Evolutionary conservation across 2,888 invertebrate species (phyloP).

Genomic region (Brachycybe producta): DNA sequence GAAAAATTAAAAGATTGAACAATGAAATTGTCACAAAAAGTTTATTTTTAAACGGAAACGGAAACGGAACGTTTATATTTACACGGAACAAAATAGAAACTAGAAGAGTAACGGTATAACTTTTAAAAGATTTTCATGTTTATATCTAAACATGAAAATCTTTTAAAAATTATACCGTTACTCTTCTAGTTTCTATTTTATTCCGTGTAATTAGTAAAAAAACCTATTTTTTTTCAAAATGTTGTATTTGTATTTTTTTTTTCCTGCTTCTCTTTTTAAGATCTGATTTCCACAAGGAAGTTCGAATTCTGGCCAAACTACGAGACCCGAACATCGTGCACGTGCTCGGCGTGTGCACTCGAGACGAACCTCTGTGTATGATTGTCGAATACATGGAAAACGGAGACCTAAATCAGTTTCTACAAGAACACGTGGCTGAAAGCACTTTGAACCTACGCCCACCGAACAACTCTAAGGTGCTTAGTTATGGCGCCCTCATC

Average conservation of each 20-base stretch:
- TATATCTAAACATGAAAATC: too few relatives aligned
- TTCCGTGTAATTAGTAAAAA: background rate
- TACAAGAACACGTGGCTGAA: constrained; percentile 57
- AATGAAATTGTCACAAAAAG: too few relatives aligned
- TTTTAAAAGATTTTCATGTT: too few relatives aligned
- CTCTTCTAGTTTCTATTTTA: too few relatives aligned
- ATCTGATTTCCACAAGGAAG: constrained; percentile 71
- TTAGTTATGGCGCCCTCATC: constrained; percentile 65
- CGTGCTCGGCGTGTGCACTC: constrained; percentile 59
- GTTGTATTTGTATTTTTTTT: background rate
- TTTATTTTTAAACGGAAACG: too few relatives aligned
- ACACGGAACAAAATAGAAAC: too few relatives aligned
- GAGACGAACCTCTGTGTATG: constrained; percentile 61
- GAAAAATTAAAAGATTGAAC: too few relatives aligned
- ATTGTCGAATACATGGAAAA: constrained; percentile 71
- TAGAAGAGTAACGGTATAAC: too few relatives aligned
- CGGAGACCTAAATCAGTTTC: constrained; percentile 68
- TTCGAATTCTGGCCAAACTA: constrained; percentile 69
- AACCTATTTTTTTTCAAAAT: background rate
- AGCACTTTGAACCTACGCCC: too few relatives aligned
- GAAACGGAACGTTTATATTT: too few relatives aligned
- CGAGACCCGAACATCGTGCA: constrained; percentile 66
- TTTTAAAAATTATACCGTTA: too few relatives aligned
- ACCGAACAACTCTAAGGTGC: constrained; percentile 63
- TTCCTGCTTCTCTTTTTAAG: constrained; percentile 38